Percentiles rank a stretch among this genome's conserved stretches.
Conservation (phyloP, 2,797 vertebrate species). For the Chloroceryle inda region DNA sequence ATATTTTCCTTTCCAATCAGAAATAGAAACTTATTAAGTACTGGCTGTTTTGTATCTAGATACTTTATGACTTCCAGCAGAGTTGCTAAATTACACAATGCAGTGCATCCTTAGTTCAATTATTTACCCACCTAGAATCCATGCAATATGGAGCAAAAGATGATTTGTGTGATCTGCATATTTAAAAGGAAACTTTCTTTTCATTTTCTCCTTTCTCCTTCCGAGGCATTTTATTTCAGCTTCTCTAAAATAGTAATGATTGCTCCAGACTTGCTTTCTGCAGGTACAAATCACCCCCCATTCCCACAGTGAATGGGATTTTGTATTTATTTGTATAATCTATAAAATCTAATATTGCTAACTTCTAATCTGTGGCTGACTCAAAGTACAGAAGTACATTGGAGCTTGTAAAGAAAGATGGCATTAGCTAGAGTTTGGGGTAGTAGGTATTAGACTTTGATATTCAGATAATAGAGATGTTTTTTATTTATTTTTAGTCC, state of each 20-base stretch:
- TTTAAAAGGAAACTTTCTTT: background rate
- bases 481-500: background rate
- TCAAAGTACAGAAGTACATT: background rate
- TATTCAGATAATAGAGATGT: background rate
- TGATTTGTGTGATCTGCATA: background rate
- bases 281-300: background rate
- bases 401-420: background rate
- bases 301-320: background rate
- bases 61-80: constrained; percentile 24
- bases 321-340: background rate
- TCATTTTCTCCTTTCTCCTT: background rate
- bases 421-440: background rate
- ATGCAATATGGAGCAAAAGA: background rate
- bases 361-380: background rate
- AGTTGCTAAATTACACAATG: constrained; percentile 19
- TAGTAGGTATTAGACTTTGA: background rate
- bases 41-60: constrained; percentile 25
- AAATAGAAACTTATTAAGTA: constrained; percentile 35
- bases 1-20: constrained; percentile 30
- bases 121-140: constrained; percentile 9
- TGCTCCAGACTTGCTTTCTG: background rate
- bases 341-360: background rate
- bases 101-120: background rate
- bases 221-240: background rate
- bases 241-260: background rate